Evolutionary conservation across 2,113 vertebrate genomes (phyloP).

Genomic region (Bubo scandiacus): DNA sequence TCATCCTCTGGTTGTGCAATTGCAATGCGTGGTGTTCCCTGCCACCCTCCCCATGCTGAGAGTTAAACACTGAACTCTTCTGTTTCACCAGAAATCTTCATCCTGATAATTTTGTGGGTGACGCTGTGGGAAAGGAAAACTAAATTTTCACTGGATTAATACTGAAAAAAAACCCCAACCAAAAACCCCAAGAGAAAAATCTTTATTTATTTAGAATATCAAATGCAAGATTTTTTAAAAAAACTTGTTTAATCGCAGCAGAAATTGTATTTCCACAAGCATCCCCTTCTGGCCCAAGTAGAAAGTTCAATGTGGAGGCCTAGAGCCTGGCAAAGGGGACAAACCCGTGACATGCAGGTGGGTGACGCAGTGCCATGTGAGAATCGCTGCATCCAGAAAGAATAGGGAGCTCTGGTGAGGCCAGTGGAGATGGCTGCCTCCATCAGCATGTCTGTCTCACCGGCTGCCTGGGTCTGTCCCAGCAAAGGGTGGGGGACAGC

Average conservation of each 20-base stretch:
- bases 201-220: background rate
- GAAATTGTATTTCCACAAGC: background rate
- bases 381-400: fast-evolving
- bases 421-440: background rate
- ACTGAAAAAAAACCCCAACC: too few relatives aligned
- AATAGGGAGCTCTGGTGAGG: background rate
- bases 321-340: background rate
- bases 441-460: fast-evolving
- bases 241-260: background rate
- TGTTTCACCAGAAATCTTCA: background rate
- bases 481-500: background rate
- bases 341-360: background rate
- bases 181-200: background rate
- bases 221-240: background rate
- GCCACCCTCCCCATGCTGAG: background rate
- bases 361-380: background rate
- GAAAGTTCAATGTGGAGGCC: background rate
- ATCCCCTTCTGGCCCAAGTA: background rate
- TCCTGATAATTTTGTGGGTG: background rate
- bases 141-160: background rate
- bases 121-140: background rate
- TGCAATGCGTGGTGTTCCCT: background rate
- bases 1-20: fast-evolving
- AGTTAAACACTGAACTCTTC: background rate
- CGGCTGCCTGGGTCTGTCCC: background rate